phyloP scores from a whole-genome alignment of 2,113 vertebrate genomes.

The Phylloscopus trochilus region DNA sequence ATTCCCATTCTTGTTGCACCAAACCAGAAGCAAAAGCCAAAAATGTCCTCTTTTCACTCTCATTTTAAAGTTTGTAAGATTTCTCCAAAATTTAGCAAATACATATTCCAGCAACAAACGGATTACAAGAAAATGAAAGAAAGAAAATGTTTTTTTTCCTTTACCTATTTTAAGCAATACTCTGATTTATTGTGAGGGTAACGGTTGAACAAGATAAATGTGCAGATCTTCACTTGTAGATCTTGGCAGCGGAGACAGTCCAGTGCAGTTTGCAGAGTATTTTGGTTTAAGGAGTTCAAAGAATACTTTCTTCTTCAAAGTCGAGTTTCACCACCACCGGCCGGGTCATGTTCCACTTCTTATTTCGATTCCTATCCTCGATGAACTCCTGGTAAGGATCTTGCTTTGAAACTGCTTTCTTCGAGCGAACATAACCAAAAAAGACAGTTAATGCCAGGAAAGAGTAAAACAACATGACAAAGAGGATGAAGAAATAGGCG shows the following conservation, averaged over 20 bases:
- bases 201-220: not conserved
- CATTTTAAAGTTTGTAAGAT: not conserved
- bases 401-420: conserved; percentile 80
- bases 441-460: conserved; percentile 86
- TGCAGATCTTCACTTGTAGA: conserved; percentile 1
- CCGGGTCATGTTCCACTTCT: conserved; percentile 76
- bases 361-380: conserved; percentile 58
- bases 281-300: conserved; percentile 72
- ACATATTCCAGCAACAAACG: conserved; percentile 20
- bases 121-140: not conserved
- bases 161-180: conserved; percentile 42
- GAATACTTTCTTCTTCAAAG: conserved; percentile 88
- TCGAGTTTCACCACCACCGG: conserved; percentile 74
- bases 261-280: conserved; percentile 4
- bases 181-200: conserved; percentile 12
- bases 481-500: conserved; percentile 87
- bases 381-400: conserved; percentile 84
- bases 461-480: conserved; percentile 91
- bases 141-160: not conserved
- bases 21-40: not conserved
- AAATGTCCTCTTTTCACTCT: not conserved
- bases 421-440: conserved; percentile 79
- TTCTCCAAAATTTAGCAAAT: not conserved
- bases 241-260: conserved; percentile 3
- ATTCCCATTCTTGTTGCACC: not conserved